Conservation (phyloP, 53 echinoderm and acorn worm species). For the Pentamera pediparva region DNA sequence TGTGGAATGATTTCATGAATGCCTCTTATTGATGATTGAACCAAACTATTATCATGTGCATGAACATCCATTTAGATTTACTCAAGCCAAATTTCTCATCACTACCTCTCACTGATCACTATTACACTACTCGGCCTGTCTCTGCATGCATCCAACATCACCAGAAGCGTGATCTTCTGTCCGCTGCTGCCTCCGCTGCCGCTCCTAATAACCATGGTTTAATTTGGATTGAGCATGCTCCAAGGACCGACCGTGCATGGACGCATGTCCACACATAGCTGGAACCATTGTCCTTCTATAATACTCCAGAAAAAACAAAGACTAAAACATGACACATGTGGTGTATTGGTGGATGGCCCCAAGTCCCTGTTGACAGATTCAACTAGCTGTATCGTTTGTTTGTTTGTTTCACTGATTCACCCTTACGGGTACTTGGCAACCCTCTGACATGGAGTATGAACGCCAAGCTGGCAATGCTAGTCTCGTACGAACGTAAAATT, state of each 20-base stretch:
- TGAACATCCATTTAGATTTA: slow-evolving; percentile 29
- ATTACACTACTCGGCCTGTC: slow-evolving; percentile 22
- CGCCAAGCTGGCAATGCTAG: no score
- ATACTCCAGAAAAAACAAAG: neutral
- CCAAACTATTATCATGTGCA: slow-evolving; percentile 33
- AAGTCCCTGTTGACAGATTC: no score
- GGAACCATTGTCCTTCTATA: no score
- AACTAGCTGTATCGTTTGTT: no score
- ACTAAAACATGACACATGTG: slow-evolving; percentile 5
- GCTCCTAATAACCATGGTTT: slow-evolving; percentile 15
- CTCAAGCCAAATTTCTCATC: slow-evolving; percentile 30
- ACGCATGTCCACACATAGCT: slow-evolving; percentile 21
- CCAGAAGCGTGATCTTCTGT: slow-evolving; percentile 4
- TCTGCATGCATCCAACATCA: no score
- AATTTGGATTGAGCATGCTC: slow-evolving; percentile 31
- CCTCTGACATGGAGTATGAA: no score
- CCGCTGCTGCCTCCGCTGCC: neutral
- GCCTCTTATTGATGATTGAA: no score
- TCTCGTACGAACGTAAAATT: no score
- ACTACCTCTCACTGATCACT: slow-evolving; percentile 30
- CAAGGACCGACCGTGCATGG: slow-evolving; percentile 26
- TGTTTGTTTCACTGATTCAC: no score
- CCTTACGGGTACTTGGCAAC: no score
- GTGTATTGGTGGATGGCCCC: neutral
- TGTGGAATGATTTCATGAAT: no score